Evolutionary conservation across 2,888 invertebrate genomes (phyloP).

Genomic region (Caenorhabditis angaria): DNA sequence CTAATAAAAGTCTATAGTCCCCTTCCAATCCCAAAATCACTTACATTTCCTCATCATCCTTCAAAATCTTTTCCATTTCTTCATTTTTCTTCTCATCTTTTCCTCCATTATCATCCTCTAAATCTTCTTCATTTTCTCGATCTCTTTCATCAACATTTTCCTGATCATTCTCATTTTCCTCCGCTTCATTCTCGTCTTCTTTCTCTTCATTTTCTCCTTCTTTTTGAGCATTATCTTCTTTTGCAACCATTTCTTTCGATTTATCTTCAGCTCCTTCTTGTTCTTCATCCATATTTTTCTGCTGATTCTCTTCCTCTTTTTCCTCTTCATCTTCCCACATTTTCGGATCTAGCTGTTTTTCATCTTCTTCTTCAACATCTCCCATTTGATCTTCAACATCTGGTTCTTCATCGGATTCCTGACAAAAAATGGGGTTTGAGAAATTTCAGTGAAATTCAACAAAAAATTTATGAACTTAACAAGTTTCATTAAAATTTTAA

Average conservation of each 20-base stretch:
- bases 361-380: conserved; percentile 77
- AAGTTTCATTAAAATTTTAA: too few relatives aligned
- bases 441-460: too few relatives aligned
- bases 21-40: too few relatives aligned
- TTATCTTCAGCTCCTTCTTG: conserved; percentile 57
- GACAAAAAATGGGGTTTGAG: neutral
- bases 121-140: conserved; percentile 73
- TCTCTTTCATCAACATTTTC: conserved; percentile 69
- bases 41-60: conserved; percentile 75
- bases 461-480: neutral
- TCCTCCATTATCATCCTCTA: conserved; percentile 74
- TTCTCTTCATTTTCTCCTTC: conserved; percentile 74
- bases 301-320: conserved; percentile 61
- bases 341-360: conserved; percentile 89
- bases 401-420: conserved; percentile 46
- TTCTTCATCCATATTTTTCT: conserved; percentile 79
- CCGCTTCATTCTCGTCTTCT: conserved; percentile 30
- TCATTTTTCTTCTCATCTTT: conserved; percentile 29
- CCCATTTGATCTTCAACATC: conserved; percentile 58
- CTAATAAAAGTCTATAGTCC: too few relatives aligned
- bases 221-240: conserved; percentile 69
- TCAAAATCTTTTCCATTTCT: conserved; percentile 72
- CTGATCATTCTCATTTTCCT: conserved; percentile 49
- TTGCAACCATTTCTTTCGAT: conserved; percentile 74
- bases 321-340: conserved; percentile 90